phyloP scores from a whole-genome alignment of 2,888 invertebrate species.

The Nycteola revayana region DNA sequence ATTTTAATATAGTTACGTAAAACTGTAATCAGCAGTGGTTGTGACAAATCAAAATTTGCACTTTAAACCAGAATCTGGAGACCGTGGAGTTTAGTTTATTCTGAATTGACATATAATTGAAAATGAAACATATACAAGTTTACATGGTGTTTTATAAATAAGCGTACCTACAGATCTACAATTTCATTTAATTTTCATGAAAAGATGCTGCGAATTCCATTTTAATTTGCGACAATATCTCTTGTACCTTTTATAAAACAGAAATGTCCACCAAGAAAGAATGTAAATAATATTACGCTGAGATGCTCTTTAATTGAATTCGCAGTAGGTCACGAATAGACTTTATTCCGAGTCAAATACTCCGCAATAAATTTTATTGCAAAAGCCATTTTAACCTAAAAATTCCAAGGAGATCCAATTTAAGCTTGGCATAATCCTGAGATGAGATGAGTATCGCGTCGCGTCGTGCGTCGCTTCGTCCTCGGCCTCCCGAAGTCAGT shows the following conservation, averaged over 20 bases:
- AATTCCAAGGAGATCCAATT: conserved; percentile 73
- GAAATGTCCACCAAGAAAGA: conserved; percentile 39
- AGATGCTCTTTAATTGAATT: conserved; percentile 66
- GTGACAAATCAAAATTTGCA: too few species aligned
- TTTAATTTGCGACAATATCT: conserved; percentile 36
- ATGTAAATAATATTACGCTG: conserved; percentile 57
- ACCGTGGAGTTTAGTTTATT: too few species aligned
- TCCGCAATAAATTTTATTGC: conserved; percentile 71
- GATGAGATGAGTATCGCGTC: conserved; percentile 62
- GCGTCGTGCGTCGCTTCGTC: conserved; percentile 27
- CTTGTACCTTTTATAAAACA: conserved; percentile 37
- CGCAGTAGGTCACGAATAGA: conserved; percentile 59
- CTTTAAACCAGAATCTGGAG: too few species aligned
- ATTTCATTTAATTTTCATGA: conserved; percentile 22
- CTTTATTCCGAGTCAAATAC: conserved; percentile 64
- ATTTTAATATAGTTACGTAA: too few species aligned
- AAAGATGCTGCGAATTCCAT: conserved; percentile 28
- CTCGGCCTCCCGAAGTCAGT: conserved; percentile 30
- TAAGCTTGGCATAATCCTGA: conserved; percentile 66
- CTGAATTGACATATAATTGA: too few species aligned
- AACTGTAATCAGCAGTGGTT: too few species aligned
- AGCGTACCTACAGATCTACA: too few species aligned
- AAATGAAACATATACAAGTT: too few species aligned
- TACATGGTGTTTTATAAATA: too few species aligned
- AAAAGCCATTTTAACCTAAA: conserved; percentile 66